Base-by-base conservation (phyloP, 2,797 vertebrate species). In the Spinus olivaceus region DNA sequence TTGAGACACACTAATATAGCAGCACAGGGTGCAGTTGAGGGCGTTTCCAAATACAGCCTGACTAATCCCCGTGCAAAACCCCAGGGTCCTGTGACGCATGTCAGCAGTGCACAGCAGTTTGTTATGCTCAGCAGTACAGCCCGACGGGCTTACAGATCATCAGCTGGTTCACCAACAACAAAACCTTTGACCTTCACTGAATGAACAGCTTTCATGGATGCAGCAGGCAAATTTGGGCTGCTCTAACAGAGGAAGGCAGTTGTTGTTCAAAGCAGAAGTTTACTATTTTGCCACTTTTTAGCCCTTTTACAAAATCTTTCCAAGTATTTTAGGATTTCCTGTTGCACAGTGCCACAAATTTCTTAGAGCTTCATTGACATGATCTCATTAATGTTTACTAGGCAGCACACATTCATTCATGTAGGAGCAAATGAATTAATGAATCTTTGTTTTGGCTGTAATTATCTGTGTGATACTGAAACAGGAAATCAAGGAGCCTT, bases 1-100 rank as follows among this genome's bases (percentile, higher is more conserved):
- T 95, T 96, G 97, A 95, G 92, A 82, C 94, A 86, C 23, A 94
- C 97, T 99, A 98, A 98, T 99, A 99, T 99, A 99, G 97, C 91
- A 92, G 97, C 88, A 70, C 74, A 95, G 97, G 97, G 96, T 97
- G 96, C 95, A 94, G 92, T 57, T 54, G 95, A 98, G 98, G 98
- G 98, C 78, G 96, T 97, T 86, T 78, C 97, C 97, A 96, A 94
- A 96, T 97, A 91, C 95, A 98, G 96, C 96, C 97, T 93, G 95
- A 95, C 97, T 97, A 97, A 97, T 96, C 97, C 90, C 91, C 51
- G 81, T 94, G 92, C 96, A 97, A 97, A 97, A 94, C 72, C 93
- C 78, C 88, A 66, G 79, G 95, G 94, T 88, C 93, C 86, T 85
- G 94, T 98, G 98, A 98, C 91, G 85, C 94, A 96, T 15, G 59